Evolutionary conservation across 2,113 vertebrate genomes (phyloP), one percentile per base, ranked within the genome.

Genomic region (Chaenogobius annularis): DNA sequence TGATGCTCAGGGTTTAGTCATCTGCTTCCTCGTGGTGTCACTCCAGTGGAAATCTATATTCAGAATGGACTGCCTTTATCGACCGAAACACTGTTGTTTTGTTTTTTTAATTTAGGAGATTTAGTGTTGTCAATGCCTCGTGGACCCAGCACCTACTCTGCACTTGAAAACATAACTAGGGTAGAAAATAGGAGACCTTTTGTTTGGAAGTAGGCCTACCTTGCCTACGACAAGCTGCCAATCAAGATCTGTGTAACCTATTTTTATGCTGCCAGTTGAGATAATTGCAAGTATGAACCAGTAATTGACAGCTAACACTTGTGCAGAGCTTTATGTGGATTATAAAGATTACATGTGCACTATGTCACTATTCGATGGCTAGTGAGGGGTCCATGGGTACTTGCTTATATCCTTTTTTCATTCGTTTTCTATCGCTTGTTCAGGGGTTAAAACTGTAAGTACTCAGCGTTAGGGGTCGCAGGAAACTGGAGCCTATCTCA

Each of bases 21-120:
- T 54, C n/a, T 46, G 35, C 74, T 89, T 89, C 87, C 87, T 83
- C 79, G 84, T 88, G 35, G 46, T 59, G 85, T 66, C 40, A 12
- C 40, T 44, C n/a, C 37, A 47, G n/a, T 46, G 14, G 43, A 46
- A 66, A 66, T 66, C 43, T 66, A 43, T 66, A 46, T 46, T 66
- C 43, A 7, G 5, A 12, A 35, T 40, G 10, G 17, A 31, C 19
- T 20, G 19, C 19, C 3, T 19, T 1, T 63, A 63, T 63, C 19
- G 61, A 40, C 37, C 5, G 35, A 35, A 15, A 17, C 35, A 37
- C 61, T 19, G 59, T 19, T 62, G 26, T 62, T 63, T n/a, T n/a
- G 35, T 43, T 40, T 63, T 37, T 62, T 58, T 1, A 56, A 31
- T 26, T 35, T 17, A 40, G 35, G 35, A 63, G 61, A 43, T n/a